These are phyloP conservation scores for Plectropomus leopardus DNA, from an alignment of 2,113 vertebrate species.

Conservation along the genomic window DNA sequence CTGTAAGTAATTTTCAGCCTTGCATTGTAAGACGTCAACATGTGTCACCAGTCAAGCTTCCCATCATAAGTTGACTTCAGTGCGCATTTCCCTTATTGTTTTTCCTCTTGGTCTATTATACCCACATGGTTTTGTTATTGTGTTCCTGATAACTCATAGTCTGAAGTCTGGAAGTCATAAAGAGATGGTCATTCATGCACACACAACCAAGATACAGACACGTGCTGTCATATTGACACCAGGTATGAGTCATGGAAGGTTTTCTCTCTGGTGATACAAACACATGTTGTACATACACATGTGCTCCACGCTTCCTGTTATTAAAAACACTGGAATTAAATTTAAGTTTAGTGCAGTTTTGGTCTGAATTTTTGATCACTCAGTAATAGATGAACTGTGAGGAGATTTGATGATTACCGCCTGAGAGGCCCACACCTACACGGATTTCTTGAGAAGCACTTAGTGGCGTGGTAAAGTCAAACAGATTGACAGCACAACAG, in stretches of 20 bases:
- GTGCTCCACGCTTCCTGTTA: not conserved
- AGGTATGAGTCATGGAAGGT: conserved; percentile 29
- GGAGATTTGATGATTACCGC: not conserved
- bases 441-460: conserved; percentile 17
- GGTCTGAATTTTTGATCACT: not conserved
- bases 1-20: not conserved
- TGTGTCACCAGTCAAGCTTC: not conserved
- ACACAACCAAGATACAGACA: conserved; percentile 5
- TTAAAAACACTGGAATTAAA: not conserved
- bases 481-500: conserved; percentile 9
- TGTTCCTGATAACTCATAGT: not conserved
- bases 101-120: conserved; percentile 13
- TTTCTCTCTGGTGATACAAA: not conserved
- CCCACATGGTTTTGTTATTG: conserved; percentile 22
- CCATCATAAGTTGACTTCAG: not conserved
- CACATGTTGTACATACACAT: not conserved
- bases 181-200: conserved; percentile 7
- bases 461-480: not conserved
- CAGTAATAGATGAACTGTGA: not conserved
- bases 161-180: conserved; percentile 9
- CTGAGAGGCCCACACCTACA: not conserved
- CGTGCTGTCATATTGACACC: conserved; percentile 29
- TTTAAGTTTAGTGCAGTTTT: not conserved
- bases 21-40: not conserved
- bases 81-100: conserved; percentile 12